Evolutionary conservation across 2,797 vertebrate species (phyloP).

Genomic region (Thamnophis elegans): DNA sequence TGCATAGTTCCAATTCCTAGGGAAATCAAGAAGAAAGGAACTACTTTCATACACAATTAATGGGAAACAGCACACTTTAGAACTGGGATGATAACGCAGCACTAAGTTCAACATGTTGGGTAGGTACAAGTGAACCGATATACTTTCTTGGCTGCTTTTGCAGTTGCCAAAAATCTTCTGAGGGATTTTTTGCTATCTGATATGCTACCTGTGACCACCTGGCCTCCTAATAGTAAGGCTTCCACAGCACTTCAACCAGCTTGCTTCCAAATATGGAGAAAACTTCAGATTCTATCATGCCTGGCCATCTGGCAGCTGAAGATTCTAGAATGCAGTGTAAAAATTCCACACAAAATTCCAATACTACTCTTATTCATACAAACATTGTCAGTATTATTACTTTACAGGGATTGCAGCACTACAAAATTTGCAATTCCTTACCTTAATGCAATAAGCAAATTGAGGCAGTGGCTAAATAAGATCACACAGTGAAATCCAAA

Average conservation of each 20-base stretch:
- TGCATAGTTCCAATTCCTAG: neutral
- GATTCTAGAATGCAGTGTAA: neutral
- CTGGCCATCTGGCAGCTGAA: neutral
- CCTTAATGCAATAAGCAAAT: neutral
- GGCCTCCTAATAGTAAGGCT: neutral
- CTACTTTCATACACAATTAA: neutral
- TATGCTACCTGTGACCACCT: neutral
- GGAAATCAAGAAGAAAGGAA: neutral
- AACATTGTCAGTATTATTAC: neutral
- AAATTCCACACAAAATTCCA: neutral
- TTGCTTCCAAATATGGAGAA: neutral
- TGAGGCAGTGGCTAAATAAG: neutral
- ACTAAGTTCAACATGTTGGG: neutral
- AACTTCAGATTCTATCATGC: neutral
- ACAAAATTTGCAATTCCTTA: neutral
- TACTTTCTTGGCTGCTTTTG: neutral
- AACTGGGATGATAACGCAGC: neutral
- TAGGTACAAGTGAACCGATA: neutral
- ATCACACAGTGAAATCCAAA: neutral
- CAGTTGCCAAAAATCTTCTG: neutral
- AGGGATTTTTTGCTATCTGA: neutral
- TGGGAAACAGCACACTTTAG: neutral
- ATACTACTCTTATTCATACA: neutral
- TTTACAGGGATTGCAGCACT: neutral
- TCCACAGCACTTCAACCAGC: neutral